A percentile compares a stretch with the other conserved stretches of the same genome.
Evolutionary conservation across 2,888 invertebrate species (phyloP).

Genomic region (Corbicula japonica): DNA sequence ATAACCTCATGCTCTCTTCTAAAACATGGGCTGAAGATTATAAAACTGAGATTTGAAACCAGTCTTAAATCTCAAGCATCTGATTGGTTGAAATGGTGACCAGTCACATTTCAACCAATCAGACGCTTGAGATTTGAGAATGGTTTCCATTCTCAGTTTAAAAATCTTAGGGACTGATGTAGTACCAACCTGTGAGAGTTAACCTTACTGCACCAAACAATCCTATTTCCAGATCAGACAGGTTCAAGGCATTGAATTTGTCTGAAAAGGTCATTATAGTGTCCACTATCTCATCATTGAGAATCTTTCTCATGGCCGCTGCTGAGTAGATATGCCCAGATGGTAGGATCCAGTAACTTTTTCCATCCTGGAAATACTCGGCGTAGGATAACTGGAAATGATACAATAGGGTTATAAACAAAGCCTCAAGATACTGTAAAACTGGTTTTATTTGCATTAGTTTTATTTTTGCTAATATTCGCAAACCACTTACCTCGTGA

Average conservation of each 20-base stretch:
- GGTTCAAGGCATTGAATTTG: slow-evolving; percentile 73
- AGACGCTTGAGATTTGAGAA: no score
- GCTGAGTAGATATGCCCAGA: slow-evolving; percentile 75
- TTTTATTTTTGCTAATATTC: no score
- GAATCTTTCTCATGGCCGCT: slow-evolving; percentile 78
- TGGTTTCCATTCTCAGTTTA: no score
- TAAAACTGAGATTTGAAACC: no score
- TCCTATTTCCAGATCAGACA: slow-evolving; percentile 76
- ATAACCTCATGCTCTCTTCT: no score
- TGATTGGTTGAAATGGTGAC: no score
- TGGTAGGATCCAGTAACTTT: slow-evolving; percentile 74
- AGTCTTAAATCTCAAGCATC: no score
- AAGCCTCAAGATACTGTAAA: background rate
- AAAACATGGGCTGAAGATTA: no score
- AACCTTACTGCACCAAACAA: slow-evolving; percentile 78
- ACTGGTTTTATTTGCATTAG: no score
- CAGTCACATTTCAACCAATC: no score
- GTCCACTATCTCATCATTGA: slow-evolving; percentile 74
- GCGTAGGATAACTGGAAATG: slow-evolving; percentile 76
- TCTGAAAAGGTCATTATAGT: slow-evolving; percentile 75
- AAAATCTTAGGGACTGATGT: background rate
- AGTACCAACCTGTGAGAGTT: slow-evolving; percentile 43
- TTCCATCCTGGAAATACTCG: slow-evolving; percentile 75
- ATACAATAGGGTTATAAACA: background rate
- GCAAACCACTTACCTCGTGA: no score